Conservation (phyloP, 2,888 invertebrate species). For the Hipparchia sbordonii region DNA sequence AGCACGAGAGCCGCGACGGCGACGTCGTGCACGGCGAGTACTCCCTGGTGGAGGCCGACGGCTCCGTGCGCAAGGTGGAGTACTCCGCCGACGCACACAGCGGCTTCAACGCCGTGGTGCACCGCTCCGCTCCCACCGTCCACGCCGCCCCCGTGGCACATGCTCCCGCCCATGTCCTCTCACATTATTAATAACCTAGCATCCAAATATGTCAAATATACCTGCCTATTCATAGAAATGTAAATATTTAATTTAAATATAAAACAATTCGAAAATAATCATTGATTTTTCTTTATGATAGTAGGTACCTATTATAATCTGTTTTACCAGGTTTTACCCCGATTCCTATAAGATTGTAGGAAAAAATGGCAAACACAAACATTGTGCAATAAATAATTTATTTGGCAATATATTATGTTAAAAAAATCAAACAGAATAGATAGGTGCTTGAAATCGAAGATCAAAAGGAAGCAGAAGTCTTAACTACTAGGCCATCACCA, state of each 20-base stretch:
- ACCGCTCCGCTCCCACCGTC: slow-evolving; percentile 42
- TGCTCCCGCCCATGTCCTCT: slow-evolving; percentile 35
- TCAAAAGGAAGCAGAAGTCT: no score
- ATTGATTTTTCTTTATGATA: not conserved
- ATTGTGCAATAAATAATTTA: no score
- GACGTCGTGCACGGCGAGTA: slow-evolving; percentile 81
- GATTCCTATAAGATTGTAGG: no score
- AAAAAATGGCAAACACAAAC: no score
- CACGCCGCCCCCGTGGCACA: slow-evolving; percentile 43
- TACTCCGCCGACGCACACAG: slow-evolving; percentile 73
- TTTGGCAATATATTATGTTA: no score
- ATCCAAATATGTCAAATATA: not conserved
- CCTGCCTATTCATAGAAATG: slow-evolving; percentile 4
- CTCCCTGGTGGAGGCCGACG: slow-evolving; percentile 70
- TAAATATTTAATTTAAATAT: slow-evolving; percentile 15
- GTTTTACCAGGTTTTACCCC: no score
- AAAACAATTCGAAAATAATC: not conserved
- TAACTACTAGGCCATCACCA: no score
- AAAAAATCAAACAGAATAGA: no score
- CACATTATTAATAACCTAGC: slow-evolving; percentile 34
- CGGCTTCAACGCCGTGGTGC: slow-evolving; percentile 56
- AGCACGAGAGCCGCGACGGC: slow-evolving; percentile 80
- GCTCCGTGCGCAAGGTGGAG: slow-evolving; percentile 74
- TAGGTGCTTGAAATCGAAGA: no score
- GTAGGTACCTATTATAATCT: no score